Base-by-base conservation (phyloP, 53 echinoderm and acorn worm species). In the Astropecten irregularis region DNA sequence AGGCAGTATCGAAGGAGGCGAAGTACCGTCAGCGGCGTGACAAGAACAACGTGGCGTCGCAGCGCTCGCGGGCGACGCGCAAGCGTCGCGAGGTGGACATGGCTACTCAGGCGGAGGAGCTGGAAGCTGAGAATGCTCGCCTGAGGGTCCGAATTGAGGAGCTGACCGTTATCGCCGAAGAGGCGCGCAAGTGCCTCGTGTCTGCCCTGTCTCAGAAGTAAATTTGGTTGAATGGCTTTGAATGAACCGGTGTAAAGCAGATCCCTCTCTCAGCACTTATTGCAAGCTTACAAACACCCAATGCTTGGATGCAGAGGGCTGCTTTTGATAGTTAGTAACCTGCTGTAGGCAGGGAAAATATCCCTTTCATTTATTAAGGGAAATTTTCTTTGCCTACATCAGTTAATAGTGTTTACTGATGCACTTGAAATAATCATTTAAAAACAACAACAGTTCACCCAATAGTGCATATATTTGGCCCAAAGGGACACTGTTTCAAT, bases 11-110 rank as follows among this genome's bases (percentile, higher is more conserved):
- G 54, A 38, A 57, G 29, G 32, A 55, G 55, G 26, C 52, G 32
- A 57, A 66, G 32, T 87, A 90, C 59, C 90, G 93, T 39, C 58
- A 81, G 39, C 90, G 93, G 40, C 82, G 93, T 0, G 77, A 90
- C 51, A 93, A 93, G 84, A 93, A 93, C 82, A 93, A 93, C 56
- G 23, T 85, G 8, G 93, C 93, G 18, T 93, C 90, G 29, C 85
- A 85, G 58, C 83, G 82, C 2, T 87, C 87, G 55, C 81, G 93
- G 15, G 84, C 84, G 23, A 77, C 76, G 53, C 77, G 93, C 71
- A 93, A 90, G 57, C 32, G 42, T 40, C 81, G 82, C 51, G 90
- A 90, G 47, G n/a, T 15, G 8, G 82, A 72, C 3, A 73, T 93
- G 85, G 88, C 76, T 18, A 9, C 31, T 20, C 71, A 71, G 15